A percentile compares a stretch with the other conserved stretches of the same genome.
These are phyloP conservation scores for Oreochromis grahami DNA, from an alignment of 2,797 vertebrate genomes.

Conservation along the genomic window DNA sequence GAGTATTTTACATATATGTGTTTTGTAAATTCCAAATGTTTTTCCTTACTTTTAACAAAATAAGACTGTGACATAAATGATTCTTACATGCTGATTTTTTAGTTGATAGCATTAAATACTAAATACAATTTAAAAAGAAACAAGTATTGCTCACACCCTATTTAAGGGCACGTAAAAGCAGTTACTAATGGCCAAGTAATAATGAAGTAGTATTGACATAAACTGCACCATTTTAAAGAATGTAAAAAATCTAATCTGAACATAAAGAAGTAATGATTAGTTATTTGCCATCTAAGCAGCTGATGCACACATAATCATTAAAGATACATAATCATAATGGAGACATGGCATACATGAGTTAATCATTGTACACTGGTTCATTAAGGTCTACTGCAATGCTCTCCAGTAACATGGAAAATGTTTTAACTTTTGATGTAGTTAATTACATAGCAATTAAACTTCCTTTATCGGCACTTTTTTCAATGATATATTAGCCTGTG, in stretches of 20 bases:
- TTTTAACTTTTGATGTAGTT: not conserved
- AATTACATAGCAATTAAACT: not conserved
- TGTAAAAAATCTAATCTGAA: not conserved
- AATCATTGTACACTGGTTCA: not conserved
- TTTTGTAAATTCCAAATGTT: not conserved
- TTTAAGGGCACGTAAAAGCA: not conserved
- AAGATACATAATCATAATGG: not conserved
- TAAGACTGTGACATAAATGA: not conserved
- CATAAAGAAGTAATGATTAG: not conserved
- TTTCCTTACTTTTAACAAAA: not conserved
- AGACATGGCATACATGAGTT: not conserved
- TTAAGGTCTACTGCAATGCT: not conserved
- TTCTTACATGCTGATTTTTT: not conserved
- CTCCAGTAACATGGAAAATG: not conserved
- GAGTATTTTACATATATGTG: not conserved
- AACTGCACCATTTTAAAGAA: not conserved
- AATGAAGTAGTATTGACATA: not conserved
- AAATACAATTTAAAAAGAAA: not conserved
- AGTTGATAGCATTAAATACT: not conserved
- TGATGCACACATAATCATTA: not conserved
- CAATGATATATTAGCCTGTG: not conserved
- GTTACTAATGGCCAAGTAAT: not conserved
- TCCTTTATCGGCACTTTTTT: not conserved
- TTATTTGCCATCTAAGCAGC: conserved; percentile 2
- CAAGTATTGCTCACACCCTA: not conserved